Percentiles rank a stretch among this genome's conserved stretches.
phyloP scores from a whole-genome alignment of 1,140 invertebrate genomes.

The Calosoma granatense region DNA sequence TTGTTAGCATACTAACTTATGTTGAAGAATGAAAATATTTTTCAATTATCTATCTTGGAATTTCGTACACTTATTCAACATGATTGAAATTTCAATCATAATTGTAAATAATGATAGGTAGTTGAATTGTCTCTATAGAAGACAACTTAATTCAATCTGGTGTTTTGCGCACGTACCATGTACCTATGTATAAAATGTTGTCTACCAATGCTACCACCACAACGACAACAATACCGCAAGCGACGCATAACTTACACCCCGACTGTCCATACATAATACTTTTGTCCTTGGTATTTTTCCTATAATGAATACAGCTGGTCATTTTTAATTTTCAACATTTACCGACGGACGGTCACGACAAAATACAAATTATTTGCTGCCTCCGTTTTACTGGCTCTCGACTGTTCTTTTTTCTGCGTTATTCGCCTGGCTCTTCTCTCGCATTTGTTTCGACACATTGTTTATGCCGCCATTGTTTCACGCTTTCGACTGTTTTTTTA shows the following conservation, averaged over 20 bases:
- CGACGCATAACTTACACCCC: neutral
- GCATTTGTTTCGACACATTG: slow-evolving; percentile 28
- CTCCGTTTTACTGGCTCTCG: slow-evolving; percentile 19
- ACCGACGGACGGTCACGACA: slow-evolving; percentile 20
- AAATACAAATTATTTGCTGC: slow-evolving; percentile 30
- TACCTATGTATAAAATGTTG: too few species aligned
- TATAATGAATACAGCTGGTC: neutral
- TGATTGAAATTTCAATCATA: too few species aligned
- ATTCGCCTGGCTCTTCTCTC: neutral
- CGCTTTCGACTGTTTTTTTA: slow-evolving; percentile 24
- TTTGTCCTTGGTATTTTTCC: neutral
- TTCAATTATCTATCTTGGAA: too few species aligned
- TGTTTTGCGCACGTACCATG: too few species aligned
- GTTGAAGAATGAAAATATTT: too few species aligned
- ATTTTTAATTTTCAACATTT: slow-evolving; percentile 6
- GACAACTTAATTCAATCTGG: too few species aligned
- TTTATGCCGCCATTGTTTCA: slow-evolving; percentile 31
- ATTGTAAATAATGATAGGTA: too few species aligned
- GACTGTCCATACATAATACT: neutral
- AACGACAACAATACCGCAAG: neutral
- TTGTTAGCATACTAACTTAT: too few species aligned
- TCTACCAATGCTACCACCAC: neutral
- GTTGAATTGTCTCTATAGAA: too few species aligned
- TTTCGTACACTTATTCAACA: too few species aligned
- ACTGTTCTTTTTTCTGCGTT: neutral